phyloP scores from a whole-genome alignment of 1,140 invertebrate genomes.

The Trachelipus rathkii region DNA sequence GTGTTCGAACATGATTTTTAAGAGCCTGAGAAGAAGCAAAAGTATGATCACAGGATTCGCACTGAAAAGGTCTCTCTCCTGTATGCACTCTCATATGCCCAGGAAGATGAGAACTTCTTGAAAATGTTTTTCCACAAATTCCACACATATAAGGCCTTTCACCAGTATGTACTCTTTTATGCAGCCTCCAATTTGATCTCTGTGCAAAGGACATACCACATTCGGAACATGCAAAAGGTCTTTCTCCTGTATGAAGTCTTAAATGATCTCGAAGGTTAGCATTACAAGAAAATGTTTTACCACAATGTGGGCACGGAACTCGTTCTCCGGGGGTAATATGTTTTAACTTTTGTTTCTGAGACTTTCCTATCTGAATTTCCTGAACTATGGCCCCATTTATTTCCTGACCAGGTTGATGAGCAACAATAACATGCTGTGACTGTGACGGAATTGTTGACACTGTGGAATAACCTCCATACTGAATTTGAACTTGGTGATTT shows the following conservation, averaged over 20 bases:
- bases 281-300: conserved; percentile 27
- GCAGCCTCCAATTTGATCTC: conserved; percentile 25
- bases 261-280: conserved; percentile 25
- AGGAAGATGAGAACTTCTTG: conserved; percentile 25
- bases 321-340: not conserved
- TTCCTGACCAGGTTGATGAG: not conserved
- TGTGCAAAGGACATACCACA: conserved; percentile 27
- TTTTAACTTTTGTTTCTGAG: conserved; percentile 12
- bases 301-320: conserved; percentile 16
- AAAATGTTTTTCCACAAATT: conserved; percentile 23
- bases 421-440: conserved; percentile 19
- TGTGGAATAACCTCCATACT: conserved; percentile 12
- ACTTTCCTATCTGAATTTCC: not conserved
- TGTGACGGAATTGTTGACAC: conserved; percentile 18
- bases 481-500: conserved; percentile 24
- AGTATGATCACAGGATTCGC: conserved; percentile 14
- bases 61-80: conserved; percentile 25
- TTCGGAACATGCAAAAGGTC: conserved; percentile 25
- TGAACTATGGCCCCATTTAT: not conserved
- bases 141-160: conserved; percentile 31
- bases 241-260: conserved; percentile 23
- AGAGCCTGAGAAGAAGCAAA: conserved; percentile 24
- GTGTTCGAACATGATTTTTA: conserved; percentile 25
- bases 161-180: conserved; percentile 29
- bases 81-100: conserved; percentile 28